Conservation (phyloP, 2,888 invertebrate species). For the Sesia apiformis region DNA sequence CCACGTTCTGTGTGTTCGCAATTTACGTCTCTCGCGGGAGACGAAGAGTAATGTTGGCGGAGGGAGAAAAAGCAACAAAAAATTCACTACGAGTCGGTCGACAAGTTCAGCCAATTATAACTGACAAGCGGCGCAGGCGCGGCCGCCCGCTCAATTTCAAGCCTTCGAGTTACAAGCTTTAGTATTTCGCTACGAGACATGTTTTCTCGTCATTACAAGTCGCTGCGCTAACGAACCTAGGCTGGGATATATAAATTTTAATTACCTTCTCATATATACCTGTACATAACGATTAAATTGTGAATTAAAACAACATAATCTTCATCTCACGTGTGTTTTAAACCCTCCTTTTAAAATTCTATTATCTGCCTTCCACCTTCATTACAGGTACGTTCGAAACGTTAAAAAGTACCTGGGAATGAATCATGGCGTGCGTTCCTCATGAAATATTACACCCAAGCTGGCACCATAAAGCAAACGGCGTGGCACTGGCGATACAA, state of each 20-base stretch:
- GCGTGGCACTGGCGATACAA: conserved; percentile 70
- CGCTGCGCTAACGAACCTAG: conserved; percentile 19
- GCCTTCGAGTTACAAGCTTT: conserved; percentile 32
- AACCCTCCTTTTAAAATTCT: conserved; percentile 26
- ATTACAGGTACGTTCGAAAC: conserved; percentile 63
- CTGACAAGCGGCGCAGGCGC: conserved; percentile 65
- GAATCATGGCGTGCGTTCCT: conserved; percentile 72
- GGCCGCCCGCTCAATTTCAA: conserved; percentile 55
- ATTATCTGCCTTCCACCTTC: conserved; percentile 56
- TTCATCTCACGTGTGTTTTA: neutral
- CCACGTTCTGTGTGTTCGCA: conserved; percentile 53
- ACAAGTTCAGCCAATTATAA: conserved; percentile 75
- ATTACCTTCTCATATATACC: conserved; percentile 1
- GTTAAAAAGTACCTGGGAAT: conserved; percentile 66
- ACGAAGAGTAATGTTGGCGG: conserved; percentile 69
- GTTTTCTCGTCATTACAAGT: conserved; percentile 11
- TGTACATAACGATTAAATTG: neutral
- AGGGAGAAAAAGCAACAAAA: conserved; percentile 58
- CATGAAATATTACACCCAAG: conserved; percentile 71
- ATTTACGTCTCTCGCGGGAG: conserved; percentile 70
- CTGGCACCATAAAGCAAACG: conserved; percentile 74
- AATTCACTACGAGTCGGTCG: conserved; percentile 49
- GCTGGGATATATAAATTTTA: conserved; percentile 10
- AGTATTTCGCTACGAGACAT: conserved; percentile 16
- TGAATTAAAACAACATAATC: neutral